Percentiles rank a stretch among this genome's conserved stretches.
Conservation (phyloP, 2,888 invertebrate genomes). For the Aleiodes alternator region DNA sequence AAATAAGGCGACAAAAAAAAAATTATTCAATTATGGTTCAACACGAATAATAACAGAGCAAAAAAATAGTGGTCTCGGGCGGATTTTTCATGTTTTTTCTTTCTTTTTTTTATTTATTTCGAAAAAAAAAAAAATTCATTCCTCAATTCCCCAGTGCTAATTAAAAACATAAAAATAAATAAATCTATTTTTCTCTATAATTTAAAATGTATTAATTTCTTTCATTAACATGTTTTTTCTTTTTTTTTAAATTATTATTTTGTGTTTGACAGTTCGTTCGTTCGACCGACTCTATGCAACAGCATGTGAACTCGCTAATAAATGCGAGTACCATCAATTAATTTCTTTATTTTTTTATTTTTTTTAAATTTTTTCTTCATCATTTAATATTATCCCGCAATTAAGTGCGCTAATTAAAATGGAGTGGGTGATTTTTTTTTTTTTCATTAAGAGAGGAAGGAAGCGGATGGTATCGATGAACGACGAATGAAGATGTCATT, state of each 20-base stretch:
- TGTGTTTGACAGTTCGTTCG: constrained; percentile 54
- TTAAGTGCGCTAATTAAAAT: constrained; percentile 32
- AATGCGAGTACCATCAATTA: constrained; percentile 29
- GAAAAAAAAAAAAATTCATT: constrained; percentile 9
- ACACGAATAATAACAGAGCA: constrained; percentile 21
- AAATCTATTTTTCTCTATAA: neutral
- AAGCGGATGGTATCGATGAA: constrained; percentile 47
- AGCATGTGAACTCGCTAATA: constrained; percentile 10
- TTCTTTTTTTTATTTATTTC: neutral
- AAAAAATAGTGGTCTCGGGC: constrained; percentile 23
- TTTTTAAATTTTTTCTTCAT: neutral
- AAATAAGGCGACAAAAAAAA: neutral
- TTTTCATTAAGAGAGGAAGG: constrained; percentile 20
- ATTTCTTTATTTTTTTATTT: constrained; percentile 23
- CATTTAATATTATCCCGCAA: constrained; percentile 7
- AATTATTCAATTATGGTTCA: neutral
- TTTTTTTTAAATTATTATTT: constrained; percentile 26
- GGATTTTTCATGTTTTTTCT: constrained; percentile 1
- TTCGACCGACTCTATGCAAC: constrained; percentile 47
- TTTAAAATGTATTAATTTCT: constrained; percentile 23
- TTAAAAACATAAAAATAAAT: constrained; percentile 21
- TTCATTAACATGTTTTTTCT: constrained; percentile 6
- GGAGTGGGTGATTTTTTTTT: neutral
- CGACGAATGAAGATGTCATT: constrained; percentile 43
- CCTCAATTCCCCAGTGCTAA: constrained; percentile 39